Evolutionary conservation across 2,888 invertebrate species (phyloP).

Genomic region (Ceraclea dissimilis): DNA sequence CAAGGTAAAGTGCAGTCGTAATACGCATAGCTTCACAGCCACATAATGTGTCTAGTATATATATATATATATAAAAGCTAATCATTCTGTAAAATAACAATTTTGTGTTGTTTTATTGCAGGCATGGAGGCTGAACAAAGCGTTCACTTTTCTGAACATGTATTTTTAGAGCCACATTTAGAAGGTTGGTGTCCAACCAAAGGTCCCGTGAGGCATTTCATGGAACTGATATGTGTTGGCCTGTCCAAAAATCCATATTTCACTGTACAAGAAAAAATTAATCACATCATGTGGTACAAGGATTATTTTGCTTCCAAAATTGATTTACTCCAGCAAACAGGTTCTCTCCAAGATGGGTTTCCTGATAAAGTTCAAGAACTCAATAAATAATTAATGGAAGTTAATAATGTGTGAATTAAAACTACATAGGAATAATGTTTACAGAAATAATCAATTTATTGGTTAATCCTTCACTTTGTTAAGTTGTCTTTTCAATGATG

Average conservation of each 20-base stretch:
- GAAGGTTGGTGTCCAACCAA: conserved; percentile 82
- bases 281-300: conserved; percentile 86
- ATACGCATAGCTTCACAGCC: too few species aligned
- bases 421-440: too few species aligned
- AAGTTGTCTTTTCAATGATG: too few species aligned
- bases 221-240: conserved; percentile 92
- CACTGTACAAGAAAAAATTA: conserved; percentile 77
- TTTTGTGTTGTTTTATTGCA: too few species aligned
- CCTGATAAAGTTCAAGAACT: conserved; percentile 3
- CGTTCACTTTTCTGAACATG: conserved; percentile 86
- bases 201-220: conserved; percentile 92
- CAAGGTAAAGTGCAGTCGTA: conserved; percentile 63
- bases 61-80: too few species aligned
- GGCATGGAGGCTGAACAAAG: conserved; percentile 58
- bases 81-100: too few species aligned
- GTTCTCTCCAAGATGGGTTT: conserved; percentile 34
- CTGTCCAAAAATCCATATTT: conserved; percentile 91
- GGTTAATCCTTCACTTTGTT: too few species aligned
- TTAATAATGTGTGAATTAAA: too few species aligned
- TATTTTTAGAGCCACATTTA: conserved; percentile 83
- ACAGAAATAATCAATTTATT: too few species aligned
- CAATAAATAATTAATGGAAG: not conserved
- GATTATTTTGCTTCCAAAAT: conserved; percentile 81
- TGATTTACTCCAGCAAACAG: conserved; percentile 59
- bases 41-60: not conserved